Percentiles rank a stretch among this genome's conserved stretches.
These are phyloP conservation scores for Eulacestoma nigropectus DNA, from an alignment of 2,113 vertebrate species.

Conservation along the genomic window DNA sequence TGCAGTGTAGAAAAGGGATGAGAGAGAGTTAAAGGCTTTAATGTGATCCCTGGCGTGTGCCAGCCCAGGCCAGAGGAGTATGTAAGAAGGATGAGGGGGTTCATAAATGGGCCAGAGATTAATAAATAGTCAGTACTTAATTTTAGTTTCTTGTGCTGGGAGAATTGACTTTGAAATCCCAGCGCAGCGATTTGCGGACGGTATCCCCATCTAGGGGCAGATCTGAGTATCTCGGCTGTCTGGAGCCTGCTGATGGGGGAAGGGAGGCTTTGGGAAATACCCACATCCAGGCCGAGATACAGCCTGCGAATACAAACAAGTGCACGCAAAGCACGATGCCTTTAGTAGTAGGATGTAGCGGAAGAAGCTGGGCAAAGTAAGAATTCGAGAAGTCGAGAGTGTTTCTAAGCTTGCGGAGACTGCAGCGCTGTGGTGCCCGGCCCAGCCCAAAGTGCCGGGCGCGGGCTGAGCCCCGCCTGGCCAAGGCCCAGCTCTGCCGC, in stretches of 20 bases:
- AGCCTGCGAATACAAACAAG: neutral
- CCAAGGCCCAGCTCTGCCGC: neutral
- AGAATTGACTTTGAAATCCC: neutral
- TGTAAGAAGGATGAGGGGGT: constrained; percentile 26
- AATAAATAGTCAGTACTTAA: constrained; percentile 57
- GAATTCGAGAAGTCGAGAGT: neutral
- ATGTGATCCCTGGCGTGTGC: neutral
- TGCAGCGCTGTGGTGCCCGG: neutral
- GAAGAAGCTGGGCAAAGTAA: neutral
- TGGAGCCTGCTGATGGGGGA: neutral
- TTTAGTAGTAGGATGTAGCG: neutral
- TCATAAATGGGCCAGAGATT: constrained; percentile 55
- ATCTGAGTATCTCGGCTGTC: neutral
- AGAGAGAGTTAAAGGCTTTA: neutral
- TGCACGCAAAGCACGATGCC: neutral
- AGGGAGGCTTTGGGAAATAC: neutral
- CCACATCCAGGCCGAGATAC: neutral
- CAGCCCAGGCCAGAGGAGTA: neutral
- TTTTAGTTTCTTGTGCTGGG: neutral
- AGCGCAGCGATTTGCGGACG: neutral
- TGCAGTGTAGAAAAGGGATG: neutral
- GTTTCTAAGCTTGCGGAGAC: neutral
- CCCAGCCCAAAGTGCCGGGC: neutral
- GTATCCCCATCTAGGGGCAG: constrained; percentile 71
- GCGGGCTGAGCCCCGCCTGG: neutral